A percentile compares a stretch with the other conserved stretches of the same genome.
These are phyloP conservation scores for Nymphalis urticae DNA, from an alignment of 2,888 invertebrate genomes.

Conservation along the genomic window DNA sequence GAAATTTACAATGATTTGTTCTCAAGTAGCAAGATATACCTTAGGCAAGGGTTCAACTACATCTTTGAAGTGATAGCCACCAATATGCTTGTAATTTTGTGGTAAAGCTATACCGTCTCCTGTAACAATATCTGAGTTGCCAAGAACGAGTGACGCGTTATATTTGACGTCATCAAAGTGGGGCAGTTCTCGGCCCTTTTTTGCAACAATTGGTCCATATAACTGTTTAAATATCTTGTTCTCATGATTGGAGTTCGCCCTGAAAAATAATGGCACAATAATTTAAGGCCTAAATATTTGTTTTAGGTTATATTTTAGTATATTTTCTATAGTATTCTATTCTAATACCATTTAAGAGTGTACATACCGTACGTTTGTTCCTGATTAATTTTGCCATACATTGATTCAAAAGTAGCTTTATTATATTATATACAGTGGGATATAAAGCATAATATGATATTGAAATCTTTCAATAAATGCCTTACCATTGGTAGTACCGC, in stretches of 20 bases:
- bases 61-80: conserved; percentile 61
- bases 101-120: conserved; percentile 52
- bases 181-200: conserved; percentile 44
- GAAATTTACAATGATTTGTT: background rate
- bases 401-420: no score
- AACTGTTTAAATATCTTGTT: conserved; percentile 30
- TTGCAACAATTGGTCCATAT: conserved; percentile 33
- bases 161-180: conserved; percentile 43
- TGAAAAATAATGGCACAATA: conserved; percentile 1
- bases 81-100: conserved; percentile 56
- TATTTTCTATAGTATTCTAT: no score
- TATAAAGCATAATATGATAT: no score
- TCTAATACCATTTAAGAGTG: no score
- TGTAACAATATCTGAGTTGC: conserved; percentile 47
- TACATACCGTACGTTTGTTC: no score
- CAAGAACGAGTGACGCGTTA: conserved; percentile 50
- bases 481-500: conserved; percentile 37
- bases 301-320: no score
- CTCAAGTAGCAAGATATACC: conserved; percentile 41
- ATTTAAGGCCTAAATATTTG: no score
- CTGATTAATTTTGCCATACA: no score
- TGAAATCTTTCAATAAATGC: background rate
- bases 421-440: no score
- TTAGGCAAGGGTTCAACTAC: conserved; percentile 51
- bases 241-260: conserved; percentile 19